These are phyloP conservation scores for Peromyscus eremicus DNA, from an alignment of 2,797 vertebrate species.

Conservation along the genomic window DNA sequence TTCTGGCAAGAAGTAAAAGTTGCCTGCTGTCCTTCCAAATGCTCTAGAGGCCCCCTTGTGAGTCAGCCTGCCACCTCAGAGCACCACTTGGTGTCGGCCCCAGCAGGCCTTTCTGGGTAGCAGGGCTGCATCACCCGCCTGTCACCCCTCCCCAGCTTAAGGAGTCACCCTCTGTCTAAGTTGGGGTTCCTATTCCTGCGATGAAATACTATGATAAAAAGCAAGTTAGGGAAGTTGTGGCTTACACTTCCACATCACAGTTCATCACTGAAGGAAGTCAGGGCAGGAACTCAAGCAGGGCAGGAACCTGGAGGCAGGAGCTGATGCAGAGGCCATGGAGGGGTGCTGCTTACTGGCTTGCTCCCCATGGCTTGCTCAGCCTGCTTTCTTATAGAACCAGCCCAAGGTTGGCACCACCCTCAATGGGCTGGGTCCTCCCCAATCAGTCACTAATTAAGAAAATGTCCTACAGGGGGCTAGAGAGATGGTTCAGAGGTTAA, in stretches of 20 bases:
- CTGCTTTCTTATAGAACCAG: background rate
- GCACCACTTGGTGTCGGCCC: background rate
- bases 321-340: background rate
- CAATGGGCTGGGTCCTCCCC: background rate
- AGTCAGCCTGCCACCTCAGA: background rate
- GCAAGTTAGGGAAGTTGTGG: background rate
- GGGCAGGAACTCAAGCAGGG: background rate
- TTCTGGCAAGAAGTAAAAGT: background rate
- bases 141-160: background rate
- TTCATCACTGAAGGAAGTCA: background rate
- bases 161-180: background rate
- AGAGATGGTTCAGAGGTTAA: background rate
- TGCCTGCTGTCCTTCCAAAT: background rate
- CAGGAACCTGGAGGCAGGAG: background rate
- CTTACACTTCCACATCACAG: background rate
- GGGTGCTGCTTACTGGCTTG: background rate
- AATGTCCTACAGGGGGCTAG: background rate
- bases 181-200: background rate
- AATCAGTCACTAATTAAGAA: background rate
- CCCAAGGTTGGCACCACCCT: background rate
- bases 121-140: accelerated
- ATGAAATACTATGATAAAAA: background rate
- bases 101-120: background rate
- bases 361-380: background rate
- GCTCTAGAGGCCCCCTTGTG: background rate